A percentile compares a stretch with the other conserved stretches of the same genome.
phyloP scores from a whole-genome alignment of 2,888 invertebrate species.

The Oxyscelio sp. region DNA sequence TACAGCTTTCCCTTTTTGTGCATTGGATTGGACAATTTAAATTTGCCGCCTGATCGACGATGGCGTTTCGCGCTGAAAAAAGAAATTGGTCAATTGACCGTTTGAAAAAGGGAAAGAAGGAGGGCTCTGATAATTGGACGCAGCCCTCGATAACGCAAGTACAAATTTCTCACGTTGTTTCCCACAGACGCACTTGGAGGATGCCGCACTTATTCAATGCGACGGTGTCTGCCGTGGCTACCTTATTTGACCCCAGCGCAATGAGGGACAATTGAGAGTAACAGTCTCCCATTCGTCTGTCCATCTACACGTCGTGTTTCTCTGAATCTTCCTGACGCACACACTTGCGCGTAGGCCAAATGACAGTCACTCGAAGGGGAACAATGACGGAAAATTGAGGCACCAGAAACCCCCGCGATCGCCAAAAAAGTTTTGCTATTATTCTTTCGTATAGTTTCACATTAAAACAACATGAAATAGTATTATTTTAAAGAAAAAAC shows the following conservation, averaged over 20 bases:
- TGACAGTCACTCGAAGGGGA: conserved; percentile 63
- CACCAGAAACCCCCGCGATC: not conserved
- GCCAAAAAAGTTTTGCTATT: too few species aligned
- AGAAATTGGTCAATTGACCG: not conserved
- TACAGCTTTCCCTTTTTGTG: not conserved
- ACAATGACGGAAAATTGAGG: conserved; percentile 65
- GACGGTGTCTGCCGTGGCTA: conserved; percentile 86
- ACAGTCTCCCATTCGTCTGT: conserved; percentile 88
- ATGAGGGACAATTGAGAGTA: conserved; percentile 89
- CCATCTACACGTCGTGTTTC: conserved; percentile 82
- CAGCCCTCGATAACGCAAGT: conserved; percentile 53
- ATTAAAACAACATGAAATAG: too few species aligned
- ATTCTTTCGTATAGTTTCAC: too few species aligned
- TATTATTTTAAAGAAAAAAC: too few species aligned
- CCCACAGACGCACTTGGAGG: conserved; percentile 68
- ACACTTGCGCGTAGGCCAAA: conserved; percentile 77
- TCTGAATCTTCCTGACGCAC: conserved; percentile 81
- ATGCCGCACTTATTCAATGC: conserved; percentile 68
- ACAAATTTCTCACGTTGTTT: conserved; percentile 74
- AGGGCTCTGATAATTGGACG: conserved; percentile 53
- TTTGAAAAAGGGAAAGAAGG: conserved; percentile 1
- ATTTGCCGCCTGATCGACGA: not conserved
- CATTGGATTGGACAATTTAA: not conserved
- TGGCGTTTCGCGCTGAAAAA: not conserved
- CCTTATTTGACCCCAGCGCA: conserved; percentile 88